Conservation (phyloP, 2,113 vertebrate genomes). For the Tricholaema leucomelas region DNA sequence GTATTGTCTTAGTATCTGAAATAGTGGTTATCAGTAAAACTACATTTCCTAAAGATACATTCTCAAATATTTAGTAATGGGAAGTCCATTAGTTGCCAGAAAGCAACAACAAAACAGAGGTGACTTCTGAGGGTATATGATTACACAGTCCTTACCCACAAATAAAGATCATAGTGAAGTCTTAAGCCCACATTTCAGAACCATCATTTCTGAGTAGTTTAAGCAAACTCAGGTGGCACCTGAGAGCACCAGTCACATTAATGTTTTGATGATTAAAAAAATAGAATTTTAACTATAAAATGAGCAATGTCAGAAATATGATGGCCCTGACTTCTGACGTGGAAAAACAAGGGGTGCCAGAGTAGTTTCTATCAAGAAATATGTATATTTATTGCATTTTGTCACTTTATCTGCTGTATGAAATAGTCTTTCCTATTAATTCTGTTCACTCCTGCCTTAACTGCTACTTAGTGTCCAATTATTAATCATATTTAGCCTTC, state of each 20-base stretch:
- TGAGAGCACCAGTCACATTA: neutral
- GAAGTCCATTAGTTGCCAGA: neutral
- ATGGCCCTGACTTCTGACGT: neutral
- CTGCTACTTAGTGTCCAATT: conserved; percentile 52
- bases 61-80: neutral
- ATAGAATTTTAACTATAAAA: neutral
- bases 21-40: neutral
- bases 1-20: neutral
- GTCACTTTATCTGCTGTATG: conserved; percentile 24
- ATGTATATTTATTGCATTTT: conserved; percentile 4
- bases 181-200: neutral
- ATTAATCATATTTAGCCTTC: conserved; percentile 46
- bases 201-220: neutral
- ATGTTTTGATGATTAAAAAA: neutral
- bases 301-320: neutral
- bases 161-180: neutral
- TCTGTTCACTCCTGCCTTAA: conserved; percentile 75
- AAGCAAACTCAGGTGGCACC: neutral
- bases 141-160: neutral
- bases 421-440: conserved; percentile 28
- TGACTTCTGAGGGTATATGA: neutral
- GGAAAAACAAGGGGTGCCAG: neutral
- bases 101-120: neutral
- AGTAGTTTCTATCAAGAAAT: conserved; percentile 29
- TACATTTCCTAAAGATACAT: neutral